A percentile compares a stretch with the other conserved stretches of the same genome.
phyloP scores from a whole-genome alignment of 1,140 invertebrate genomes.

The Megalopta genalis region DNA sequence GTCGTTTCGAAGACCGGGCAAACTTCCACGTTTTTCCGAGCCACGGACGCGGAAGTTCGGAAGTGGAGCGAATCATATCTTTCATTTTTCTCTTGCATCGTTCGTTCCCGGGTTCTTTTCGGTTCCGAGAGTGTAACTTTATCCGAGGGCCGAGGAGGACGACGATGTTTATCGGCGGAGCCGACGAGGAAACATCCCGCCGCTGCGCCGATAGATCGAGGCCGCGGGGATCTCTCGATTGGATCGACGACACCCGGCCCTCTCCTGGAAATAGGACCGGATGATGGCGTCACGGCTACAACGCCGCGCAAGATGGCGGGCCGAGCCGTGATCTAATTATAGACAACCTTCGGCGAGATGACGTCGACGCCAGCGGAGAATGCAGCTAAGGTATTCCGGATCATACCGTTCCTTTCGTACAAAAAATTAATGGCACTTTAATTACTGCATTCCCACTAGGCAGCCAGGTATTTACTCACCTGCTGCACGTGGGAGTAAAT shows the following conservation, averaged over 20 bases:
- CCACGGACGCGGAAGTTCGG: no score
- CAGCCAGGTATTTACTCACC: no score
- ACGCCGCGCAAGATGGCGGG: slow-evolving; percentile 31
- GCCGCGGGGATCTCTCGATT: slow-evolving; percentile 27
- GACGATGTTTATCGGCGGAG: no score
- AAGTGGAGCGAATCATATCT: not conserved
- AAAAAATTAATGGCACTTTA: not conserved
- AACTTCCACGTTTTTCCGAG: not conserved
- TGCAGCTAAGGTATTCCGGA: not conserved
- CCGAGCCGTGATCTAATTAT: slow-evolving; percentile 44
- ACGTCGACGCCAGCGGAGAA: not conserved
- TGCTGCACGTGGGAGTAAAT: no score
- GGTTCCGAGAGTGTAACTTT: not conserved
- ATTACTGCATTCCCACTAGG: not conserved
- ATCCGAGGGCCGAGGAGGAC: not conserved
- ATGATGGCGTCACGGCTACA: slow-evolving; percentile 27
- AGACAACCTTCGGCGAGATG: slow-evolving; percentile 24
- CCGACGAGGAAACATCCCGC: no score
- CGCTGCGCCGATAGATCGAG: not conserved
- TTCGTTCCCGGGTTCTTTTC: not conserved
- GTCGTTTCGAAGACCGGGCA: no score
- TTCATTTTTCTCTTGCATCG: not conserved
- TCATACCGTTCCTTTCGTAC: not conserved
- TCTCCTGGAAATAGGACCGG: slow-evolving; percentile 34
- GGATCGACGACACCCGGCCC: slow-evolving; percentile 22